Percentiles rank a stretch among this genome's conserved stretches.
phyloP scores from a whole-genome alignment of 2,797 vertebrate species.

The Ciconia nigra region DNA sequence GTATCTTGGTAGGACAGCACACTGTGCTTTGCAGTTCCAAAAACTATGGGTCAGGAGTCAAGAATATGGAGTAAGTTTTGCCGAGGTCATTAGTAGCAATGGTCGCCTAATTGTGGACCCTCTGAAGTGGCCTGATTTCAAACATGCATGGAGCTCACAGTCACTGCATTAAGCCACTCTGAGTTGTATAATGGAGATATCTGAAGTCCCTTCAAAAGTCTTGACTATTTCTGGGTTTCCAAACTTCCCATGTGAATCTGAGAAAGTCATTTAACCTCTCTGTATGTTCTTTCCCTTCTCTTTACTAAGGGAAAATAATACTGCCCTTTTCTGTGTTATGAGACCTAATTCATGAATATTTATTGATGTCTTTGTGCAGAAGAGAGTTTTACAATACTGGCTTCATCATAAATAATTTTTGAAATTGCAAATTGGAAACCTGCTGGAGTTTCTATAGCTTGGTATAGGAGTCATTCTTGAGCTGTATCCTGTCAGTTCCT shows the following conservation, averaged over 20 bases:
- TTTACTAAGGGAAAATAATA: not conserved
- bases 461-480: not conserved
- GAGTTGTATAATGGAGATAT: not conserved
- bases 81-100: not conserved
- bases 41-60: not conserved
- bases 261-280: not conserved
- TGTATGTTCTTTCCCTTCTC: not conserved
- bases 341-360: not conserved
- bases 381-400: not conserved
- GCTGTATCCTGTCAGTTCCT: not conserved
- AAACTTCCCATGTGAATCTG: not conserved
- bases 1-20: not conserved
- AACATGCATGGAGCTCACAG: accelerated
- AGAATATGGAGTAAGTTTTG: not conserved
- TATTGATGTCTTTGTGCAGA: not conserved
- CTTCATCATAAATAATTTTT: not conserved
- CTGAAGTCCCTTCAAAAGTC: not conserved
- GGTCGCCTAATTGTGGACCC: not conserved
- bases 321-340: not conserved
- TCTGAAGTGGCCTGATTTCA: not conserved
- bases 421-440: not conserved
- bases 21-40: not conserved
- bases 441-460: not conserved
- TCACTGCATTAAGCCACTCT: not conserved
- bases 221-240: not conserved